Base-by-base conservation (phyloP, 1,140 invertebrate genomes). In the Gyrodactylus bullatarudis region DNA sequence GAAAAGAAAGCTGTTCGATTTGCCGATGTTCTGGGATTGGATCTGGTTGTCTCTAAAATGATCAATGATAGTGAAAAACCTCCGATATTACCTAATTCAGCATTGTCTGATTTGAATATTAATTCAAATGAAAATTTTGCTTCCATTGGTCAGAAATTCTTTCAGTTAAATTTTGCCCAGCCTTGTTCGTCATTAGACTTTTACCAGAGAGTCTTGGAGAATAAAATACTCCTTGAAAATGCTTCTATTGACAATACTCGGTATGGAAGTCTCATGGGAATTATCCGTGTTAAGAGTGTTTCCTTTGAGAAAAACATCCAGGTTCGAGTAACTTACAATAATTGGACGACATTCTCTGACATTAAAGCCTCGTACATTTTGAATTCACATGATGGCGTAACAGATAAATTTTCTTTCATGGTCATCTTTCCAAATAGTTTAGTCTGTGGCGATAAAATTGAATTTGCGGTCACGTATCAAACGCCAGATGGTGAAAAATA, bases 1-100 rank as follows among this genome's bases (percentile, higher is more conserved):
- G 26, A 87, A 0, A 94, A 93, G 79, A 95, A 94, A 80, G 91
- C 91, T 27, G 91, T 94, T 0, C 84, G 91, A 21, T 96, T 96
- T 79, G 91, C 91, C 0, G 91, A 95, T 78, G 89, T 88, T 0
- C 81, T 96, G 26, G 91, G 91, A 0, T 81, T 95, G 2, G 91
- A 95, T 82, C 81, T 96, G 75, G 89, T 89, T 19, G 88, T 89
- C 77, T 87, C 94, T 0, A 85, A 89, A 77, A 78, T 80, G 73
- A 77, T 81, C 34, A 75, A 80, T 1, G 78, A 80, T 73, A 68
- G 78, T 25, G 78, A 80, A 20, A 76, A 76, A 23, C 80, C 80
- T 0, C 79, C 80, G 19, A 78, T 76, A 76, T 79, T 81, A 20
- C 80, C 80, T 0, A 72, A 77, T 0, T 80, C 79, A 0, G 80